Evolutionary conservation across 2,888 invertebrate species (phyloP), one percentile per base, ranked within the genome.

Genomic region (Thelaira solivaga): DNA sequence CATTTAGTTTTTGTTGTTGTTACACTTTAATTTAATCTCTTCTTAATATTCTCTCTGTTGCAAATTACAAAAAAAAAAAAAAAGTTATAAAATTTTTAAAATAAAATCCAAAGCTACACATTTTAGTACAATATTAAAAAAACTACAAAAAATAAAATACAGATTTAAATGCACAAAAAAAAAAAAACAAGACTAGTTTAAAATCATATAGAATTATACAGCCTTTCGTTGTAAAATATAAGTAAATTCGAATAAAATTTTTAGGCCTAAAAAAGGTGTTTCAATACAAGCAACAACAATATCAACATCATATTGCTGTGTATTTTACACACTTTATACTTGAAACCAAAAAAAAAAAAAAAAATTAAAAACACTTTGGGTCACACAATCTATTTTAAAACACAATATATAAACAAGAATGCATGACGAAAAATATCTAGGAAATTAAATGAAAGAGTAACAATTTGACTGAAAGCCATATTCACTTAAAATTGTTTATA

Each of bases 191-290:
- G n/a, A 51, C 31, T 39, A 16, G 61, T 29, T 71, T 39, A 45
- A 62, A 64, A 64, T 49, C 26, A 55, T 78, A 71, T 69, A 78
- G 78, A 78, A 78, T 78, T 61, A 41, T 65, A 69, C 18, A 65
- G 77, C 67, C 67, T 77, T 73, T 77, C 67, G 57, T 76, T 72
- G 71, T 39, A 34, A 18, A 34, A 39, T 36, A n/a, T n/a, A n/a
- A n/a, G 24, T 41, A 65, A 57, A 57, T 26, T 36, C 45, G 20
- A 59, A 36, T 68, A 62, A 57, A 34, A 61, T 31, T 61, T 61
- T 78, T 65, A 78, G 78, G 78, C 78, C 78, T 78, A 78, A 78
- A 78, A 76, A 78, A 78, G 78, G 78, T 78, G 74, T 74, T 69
- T 47, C 41, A 53, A 62, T 47, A 47, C 16, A 20, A 47, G 36